These are phyloP conservation scores for Antechinus flavipes DNA, from an alignment of 2,113 vertebrate species.

Conservation along the genomic window DNA sequence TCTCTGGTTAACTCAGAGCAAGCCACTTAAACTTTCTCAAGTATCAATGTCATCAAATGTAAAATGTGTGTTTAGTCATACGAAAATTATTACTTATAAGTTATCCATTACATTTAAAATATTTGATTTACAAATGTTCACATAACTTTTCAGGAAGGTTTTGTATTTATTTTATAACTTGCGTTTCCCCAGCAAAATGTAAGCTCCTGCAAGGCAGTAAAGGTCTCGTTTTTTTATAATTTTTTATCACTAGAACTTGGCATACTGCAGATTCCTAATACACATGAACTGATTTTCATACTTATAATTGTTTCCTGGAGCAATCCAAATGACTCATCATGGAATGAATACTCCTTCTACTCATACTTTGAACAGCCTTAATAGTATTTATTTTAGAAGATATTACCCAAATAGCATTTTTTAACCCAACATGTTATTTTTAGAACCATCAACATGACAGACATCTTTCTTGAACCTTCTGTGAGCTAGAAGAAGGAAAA, in stretches of 20 bases:
- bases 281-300: background rate
- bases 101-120: background rate
- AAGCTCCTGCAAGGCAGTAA: background rate
- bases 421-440: constrained; percentile 52
- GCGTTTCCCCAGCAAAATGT: background rate
- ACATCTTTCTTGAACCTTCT: constrained; percentile 37
- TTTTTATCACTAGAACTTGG: background rate
- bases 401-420: constrained; percentile 57
- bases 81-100: background rate
- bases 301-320: constrained; percentile 29
- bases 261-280: background rate
- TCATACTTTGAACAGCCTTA: background rate
- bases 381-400: constrained; percentile 42
- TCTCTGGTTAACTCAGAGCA: too few species aligned
- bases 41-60: background rate
- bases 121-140: background rate
- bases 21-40: background rate
- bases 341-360: background rate
- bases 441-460: background rate
- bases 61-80: background rate
- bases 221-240: background rate
- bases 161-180: background rate
- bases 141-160: background rate
- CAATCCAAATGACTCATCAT: constrained; percentile 32
- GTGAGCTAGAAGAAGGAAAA: constrained; percentile 24